phyloP scores from a whole-genome alignment of 1,140 invertebrate genomes.

The Carposina sasakii region DNA sequence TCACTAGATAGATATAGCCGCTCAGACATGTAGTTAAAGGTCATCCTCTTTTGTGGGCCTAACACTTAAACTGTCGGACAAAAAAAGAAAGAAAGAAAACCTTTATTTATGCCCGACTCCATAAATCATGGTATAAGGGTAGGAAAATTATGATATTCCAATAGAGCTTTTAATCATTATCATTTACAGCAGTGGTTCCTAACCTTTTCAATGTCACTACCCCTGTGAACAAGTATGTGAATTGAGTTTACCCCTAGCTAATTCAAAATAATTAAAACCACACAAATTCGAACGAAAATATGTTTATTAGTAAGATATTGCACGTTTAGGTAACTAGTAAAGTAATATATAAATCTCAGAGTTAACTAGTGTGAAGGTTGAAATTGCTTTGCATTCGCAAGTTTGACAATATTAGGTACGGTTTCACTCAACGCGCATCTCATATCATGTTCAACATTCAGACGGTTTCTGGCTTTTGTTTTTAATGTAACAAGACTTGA shows the following conservation, averaged over 20 bases:
- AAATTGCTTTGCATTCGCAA: constrained; percentile 17
- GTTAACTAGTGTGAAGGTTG: constrained; percentile 1
- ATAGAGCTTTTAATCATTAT: too few species aligned
- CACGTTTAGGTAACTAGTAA: constrained; percentile 1
- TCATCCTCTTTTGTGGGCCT: too few species aligned
- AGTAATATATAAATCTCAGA: background rate
- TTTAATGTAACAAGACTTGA: constrained; percentile 31
- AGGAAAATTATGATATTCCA: too few species aligned
- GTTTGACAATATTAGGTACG: constrained; percentile 24
- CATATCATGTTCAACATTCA: constrained; percentile 26
- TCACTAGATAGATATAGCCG: too few species aligned
- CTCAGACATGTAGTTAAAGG: too few species aligned
- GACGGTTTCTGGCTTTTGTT: constrained; percentile 29
- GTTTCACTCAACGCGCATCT: constrained; percentile 25
- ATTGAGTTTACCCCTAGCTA: constrained; percentile 2
- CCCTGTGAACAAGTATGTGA: background rate
- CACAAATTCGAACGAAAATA: background rate
- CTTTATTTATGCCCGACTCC: too few species aligned
- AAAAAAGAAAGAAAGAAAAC: too few species aligned
- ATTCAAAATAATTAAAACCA: background rate
- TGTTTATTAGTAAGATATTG: background rate
- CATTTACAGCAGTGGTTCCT: background rate
- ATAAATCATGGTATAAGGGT: too few species aligned
- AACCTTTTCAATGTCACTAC: constrained; percentile 2
- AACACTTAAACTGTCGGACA: too few species aligned